Conservation (phyloP, 1,140 invertebrate genomes). For the Ruditapes philippinarum region DNA sequence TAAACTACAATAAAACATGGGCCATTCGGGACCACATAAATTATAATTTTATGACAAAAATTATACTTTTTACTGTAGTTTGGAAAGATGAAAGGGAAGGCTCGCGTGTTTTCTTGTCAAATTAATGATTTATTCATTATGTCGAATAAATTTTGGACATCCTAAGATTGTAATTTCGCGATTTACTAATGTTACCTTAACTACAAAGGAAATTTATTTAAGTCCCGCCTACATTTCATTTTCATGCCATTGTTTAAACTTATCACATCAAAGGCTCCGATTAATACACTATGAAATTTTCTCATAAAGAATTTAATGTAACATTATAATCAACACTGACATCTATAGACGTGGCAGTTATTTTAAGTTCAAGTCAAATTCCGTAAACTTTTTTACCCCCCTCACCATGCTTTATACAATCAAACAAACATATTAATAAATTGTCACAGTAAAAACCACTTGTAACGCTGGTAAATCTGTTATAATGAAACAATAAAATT, state of each 20-base stretch:
- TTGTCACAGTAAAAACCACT: too few relatives aligned
- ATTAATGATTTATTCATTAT: conserved; percentile 56
- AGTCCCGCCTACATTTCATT: conserved; percentile 14
- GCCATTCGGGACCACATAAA: conserved; percentile 35
- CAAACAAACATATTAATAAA: too few relatives aligned
- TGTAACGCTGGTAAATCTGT: too few relatives aligned
- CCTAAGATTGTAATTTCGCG: conserved; percentile 14
- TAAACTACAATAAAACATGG: conserved; percentile 43
- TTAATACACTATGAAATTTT: neutral
- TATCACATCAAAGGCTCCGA: neutral
- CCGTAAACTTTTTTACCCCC: too few relatives aligned
- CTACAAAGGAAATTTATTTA: conserved; percentile 33
- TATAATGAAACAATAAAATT: too few relatives aligned
- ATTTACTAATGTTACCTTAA: conserved; percentile 35
- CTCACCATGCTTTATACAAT: too few relatives aligned
- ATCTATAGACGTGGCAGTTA: neutral
- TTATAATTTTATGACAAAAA: conserved; percentile 65
- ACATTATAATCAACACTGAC: neutral
- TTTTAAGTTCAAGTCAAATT: too few relatives aligned
- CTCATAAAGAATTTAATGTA: conserved; percentile 25
- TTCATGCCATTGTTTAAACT: conserved; percentile 4
- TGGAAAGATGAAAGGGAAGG: conserved; percentile 39
- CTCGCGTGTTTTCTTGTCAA: conserved; percentile 36
- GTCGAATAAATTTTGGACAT: conserved; percentile 40
- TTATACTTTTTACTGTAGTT: conserved; percentile 50